phyloP scores from a whole-genome alignment of 92 coral and sea anemone genomes.

The Chrysogorgia sp. region DNA sequence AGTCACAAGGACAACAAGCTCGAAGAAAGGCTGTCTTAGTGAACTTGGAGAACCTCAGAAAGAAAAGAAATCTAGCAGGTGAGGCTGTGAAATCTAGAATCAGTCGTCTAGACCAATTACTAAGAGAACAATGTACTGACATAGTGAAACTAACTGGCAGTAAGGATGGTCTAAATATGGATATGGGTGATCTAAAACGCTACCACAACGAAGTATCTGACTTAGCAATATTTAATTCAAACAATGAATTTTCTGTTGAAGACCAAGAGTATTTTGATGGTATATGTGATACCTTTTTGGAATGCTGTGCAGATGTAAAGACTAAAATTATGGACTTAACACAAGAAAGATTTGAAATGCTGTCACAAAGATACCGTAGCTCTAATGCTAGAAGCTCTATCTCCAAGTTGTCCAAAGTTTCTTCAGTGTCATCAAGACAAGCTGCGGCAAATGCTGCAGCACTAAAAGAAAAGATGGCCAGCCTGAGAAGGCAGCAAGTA shows the following conservation, averaged over 20 bases:
- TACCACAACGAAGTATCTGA: conserved; percentile 8
- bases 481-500: conserved; percentile 26
- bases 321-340: conserved; percentile 22
- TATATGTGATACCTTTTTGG: neutral
- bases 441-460: conserved; percentile 36
- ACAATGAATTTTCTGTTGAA: neutral
- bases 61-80: conserved; percentile 11
- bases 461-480: conserved; percentile 14
- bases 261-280: conserved; percentile 11
- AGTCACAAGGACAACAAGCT: conserved; percentile 1
- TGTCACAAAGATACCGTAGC: neutral
- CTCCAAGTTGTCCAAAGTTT: neutral
- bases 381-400: neutral
- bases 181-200: conserved; percentile 31
- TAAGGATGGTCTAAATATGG: conserved; percentile 24
- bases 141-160: conserved; percentile 16
- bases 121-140: conserved; percentile 31
- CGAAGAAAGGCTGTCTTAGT: conserved; percentile 7
- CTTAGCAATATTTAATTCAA: neutral
- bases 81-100: conserved; percentile 14
- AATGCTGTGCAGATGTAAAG: conserved; percentile 39
- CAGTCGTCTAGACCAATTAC: conserved; percentile 23
- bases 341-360: conserved; percentile 16
- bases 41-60: conserved; percentile 3
- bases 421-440: conserved; percentile 20